Evolutionary conservation across 2,888 invertebrate genomes (phyloP).

Genomic region (Sthenelais limicola): DNA sequence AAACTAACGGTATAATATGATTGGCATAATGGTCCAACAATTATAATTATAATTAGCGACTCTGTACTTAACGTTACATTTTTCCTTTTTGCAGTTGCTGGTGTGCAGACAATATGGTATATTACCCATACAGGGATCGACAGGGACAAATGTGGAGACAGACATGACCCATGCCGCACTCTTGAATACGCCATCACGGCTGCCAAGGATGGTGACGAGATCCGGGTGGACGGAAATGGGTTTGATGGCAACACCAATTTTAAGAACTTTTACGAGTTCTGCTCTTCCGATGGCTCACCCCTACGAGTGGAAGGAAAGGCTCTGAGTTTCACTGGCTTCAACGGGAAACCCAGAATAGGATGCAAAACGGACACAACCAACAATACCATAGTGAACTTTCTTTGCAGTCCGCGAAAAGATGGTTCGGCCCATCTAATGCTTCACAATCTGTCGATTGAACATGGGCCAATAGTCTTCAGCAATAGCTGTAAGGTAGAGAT

Average conservation of each 20-base stretch:
- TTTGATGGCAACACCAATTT: conserved; percentile 11
- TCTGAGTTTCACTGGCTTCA: conserved; percentile 4
- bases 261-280: conserved; percentile 30
- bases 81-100: not conserved
- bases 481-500: conserved; percentile 44
- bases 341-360: conserved; percentile 29
- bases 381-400: conserved; percentile 22
- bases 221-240: conserved; percentile 30
- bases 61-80: too few relatives aligned
- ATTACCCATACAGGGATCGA: conserved; percentile 40
- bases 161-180: conserved; percentile 25
- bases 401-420: conserved; percentile 3
- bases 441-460: conserved; percentile 39
- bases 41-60: too few relatives aligned
- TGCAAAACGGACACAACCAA: not conserved
- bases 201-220: conserved; percentile 30
- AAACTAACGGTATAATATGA: too few relatives aligned
- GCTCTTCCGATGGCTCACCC: not conserved
- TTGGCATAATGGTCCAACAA: too few relatives aligned
- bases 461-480: conserved; percentile 36
- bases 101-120: conserved; percentile 15
- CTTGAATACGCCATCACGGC: conserved; percentile 34
- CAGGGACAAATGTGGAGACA: conserved; percentile 30
- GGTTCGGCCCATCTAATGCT: conserved; percentile 22
- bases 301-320: conserved; percentile 2